These are phyloP conservation scores for Apotomis betuletana DNA, from an alignment of 2,888 invertebrate genomes.

Conservation along the genomic window DNA sequence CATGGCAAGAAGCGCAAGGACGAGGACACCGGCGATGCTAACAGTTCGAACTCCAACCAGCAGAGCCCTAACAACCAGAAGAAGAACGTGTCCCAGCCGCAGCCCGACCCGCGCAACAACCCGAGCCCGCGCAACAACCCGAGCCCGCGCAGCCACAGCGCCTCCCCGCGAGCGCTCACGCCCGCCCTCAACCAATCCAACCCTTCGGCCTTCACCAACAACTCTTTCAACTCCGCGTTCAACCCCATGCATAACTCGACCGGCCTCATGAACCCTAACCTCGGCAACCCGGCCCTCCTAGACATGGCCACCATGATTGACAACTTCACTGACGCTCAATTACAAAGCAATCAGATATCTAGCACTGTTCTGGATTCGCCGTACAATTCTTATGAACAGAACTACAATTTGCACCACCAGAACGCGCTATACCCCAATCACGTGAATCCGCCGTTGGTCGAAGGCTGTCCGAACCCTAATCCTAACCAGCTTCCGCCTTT, in stretches of 20 bases:
- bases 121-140: conserved; percentile 64
- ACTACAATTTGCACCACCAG: conserved; percentile 86
- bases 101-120: conserved; percentile 66
- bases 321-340: conserved; percentile 89
- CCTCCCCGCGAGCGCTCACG: conserved; percentile 80
- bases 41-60: conserved; percentile 60
- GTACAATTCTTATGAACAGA: conserved; percentile 85
- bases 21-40: conserved; percentile 82
- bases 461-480: conserved; percentile 73
- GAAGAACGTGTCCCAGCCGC: conserved; percentile 68
- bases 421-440: conserved; percentile 84
- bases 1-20: conserved; percentile 92
- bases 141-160: conserved; percentile 80
- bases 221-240: conserved; percentile 75
- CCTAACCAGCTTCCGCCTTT: conserved; percentile 77
- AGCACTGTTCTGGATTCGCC: conserved; percentile 91
- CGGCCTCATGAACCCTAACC: conserved; percentile 76
- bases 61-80: conserved; percentile 74
- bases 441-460: conserved; percentile 72
- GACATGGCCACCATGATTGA: conserved; percentile 91
- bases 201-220: conserved; percentile 68
- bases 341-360: conserved; percentile 93
- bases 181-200: conserved; percentile 73
- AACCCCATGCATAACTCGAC: conserved; percentile 77
- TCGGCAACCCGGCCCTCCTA: conserved; percentile 83